These are phyloP conservation scores for Griposia aprilina DNA, from an alignment of 2,888 invertebrate genomes.

Conservation along the genomic window DNA sequence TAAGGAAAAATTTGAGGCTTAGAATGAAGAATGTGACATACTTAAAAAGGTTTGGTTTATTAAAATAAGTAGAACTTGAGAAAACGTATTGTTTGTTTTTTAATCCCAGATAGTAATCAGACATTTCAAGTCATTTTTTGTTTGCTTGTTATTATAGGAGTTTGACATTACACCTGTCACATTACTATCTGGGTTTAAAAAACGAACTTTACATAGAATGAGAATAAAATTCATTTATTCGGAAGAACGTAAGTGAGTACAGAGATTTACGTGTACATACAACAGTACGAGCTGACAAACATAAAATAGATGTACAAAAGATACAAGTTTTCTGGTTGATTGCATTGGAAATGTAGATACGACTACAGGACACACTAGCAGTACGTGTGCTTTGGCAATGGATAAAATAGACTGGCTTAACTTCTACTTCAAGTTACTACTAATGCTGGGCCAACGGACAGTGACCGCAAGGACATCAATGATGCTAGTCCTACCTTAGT, in stretches of 20 bases:
- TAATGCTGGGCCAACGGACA: neutral
- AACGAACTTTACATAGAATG: too few species aligned
- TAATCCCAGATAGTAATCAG: too few species aligned
- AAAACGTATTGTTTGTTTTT: neutral
- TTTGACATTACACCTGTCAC: too few species aligned
- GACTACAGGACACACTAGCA: neutral
- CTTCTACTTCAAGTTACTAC: neutral
- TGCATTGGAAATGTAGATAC: neutral
- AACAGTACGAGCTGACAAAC: too few species aligned
- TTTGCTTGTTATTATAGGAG: too few species aligned
- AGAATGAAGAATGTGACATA: constrained; percentile 18
- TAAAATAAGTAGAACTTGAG: neutral
- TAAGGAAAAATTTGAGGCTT: neutral
- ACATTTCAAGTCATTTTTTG: too few species aligned
- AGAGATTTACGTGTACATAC: too few species aligned
- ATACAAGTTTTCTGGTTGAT: neutral
- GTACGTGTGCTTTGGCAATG: neutral
- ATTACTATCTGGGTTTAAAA: too few species aligned
- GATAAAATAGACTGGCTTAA: neutral
- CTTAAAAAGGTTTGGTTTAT: neutral
- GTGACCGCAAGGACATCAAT: neutral
- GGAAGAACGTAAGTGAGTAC: too few species aligned
- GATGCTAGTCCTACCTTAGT: neutral
- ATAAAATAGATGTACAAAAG: neutral
- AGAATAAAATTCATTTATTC: too few species aligned